A percentile compares a stretch with the other conserved stretches of the same genome.
phyloP scores from a whole-genome alignment of 2,888 invertebrate species.

The Linnaemya tessellans region DNA sequence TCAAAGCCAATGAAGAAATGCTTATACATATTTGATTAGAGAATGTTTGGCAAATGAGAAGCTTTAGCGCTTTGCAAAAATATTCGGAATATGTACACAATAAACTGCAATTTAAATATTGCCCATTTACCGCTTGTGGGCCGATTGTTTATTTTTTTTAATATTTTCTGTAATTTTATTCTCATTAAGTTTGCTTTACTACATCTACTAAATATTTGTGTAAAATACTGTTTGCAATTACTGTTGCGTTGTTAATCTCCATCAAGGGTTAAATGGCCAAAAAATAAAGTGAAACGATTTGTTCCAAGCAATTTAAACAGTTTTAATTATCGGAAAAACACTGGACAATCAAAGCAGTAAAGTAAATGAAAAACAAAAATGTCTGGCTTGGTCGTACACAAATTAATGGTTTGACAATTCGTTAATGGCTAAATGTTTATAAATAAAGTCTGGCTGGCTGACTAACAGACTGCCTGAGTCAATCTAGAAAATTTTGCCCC shows the following conservation, averaged over 20 bases:
- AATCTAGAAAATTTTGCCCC: constrained; percentile 18
- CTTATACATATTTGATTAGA: too few species aligned
- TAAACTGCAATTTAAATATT: not conserved
- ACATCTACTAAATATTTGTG: not conserved
- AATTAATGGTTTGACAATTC: constrained; percentile 37
- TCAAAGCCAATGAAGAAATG: too few species aligned
- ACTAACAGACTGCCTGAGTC: constrained; percentile 3
- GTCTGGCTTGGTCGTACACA: constrained; percentile 28
- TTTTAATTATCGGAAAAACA: constrained; percentile 52
- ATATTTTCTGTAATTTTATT: not conserved
- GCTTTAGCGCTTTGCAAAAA: too few species aligned
- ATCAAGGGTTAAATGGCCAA: constrained; percentile 55
- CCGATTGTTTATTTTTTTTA: not conserved
- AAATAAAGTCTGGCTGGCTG: constrained; percentile 22
- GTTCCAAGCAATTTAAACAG: constrained; percentile 54
- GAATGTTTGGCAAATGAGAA: too few species aligned
- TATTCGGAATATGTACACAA: not conserved
- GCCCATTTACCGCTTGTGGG: not conserved
- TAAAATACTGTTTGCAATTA: not conserved
- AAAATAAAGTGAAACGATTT: constrained; percentile 41
- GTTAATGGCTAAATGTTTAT: constrained; percentile 46
- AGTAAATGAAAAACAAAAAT: not conserved
- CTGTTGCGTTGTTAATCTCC: constrained; percentile 14
- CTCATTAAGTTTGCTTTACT: not conserved
- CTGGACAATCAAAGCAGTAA: constrained; percentile 32